A percentile compares a stretch with the other conserved stretches of the same genome.
phyloP scores from a whole-genome alignment of 2,113 vertebrate species.

The Shinisaurus crocodilurus region DNA sequence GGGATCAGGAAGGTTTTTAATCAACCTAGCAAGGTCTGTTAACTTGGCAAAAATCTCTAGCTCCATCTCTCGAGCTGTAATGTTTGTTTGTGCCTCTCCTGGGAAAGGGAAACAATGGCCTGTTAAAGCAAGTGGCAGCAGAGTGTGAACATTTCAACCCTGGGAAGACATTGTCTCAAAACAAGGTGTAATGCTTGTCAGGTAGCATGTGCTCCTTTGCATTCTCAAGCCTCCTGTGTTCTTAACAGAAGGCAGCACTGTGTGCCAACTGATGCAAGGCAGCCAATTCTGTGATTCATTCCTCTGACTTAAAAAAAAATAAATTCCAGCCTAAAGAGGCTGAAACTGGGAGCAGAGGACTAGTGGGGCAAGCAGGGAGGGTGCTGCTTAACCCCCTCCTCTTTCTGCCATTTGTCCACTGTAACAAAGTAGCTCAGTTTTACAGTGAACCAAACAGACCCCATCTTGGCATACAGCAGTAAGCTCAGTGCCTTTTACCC shows the following conservation, averaged over 20 bases:
- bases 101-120: background rate
- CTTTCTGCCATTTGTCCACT: background rate
- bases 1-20: constrained; percentile 38
- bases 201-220: background rate
- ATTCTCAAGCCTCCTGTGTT: background rate
- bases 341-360: background rate
- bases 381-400: background rate
- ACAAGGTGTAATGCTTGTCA: background rate
- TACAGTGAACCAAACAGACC: no score
- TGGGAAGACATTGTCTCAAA: constrained; percentile 8
- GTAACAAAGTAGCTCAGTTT: no score
- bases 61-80: constrained; percentile 77
- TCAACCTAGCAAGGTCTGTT: constrained; percentile 20
- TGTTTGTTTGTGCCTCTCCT: constrained; percentile 48
- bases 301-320: background rate
- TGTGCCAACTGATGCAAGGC: background rate
- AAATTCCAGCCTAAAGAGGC: background rate
- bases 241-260: background rate
- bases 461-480: no score
- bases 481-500: no score
- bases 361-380: no score
- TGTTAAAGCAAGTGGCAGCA: background rate
- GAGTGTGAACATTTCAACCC: background rate
- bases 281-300: background rate
- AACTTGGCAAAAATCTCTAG: constrained; percentile 73